phyloP scores from a whole-genome alignment of 2,888 invertebrate species.

The Drosophila borealis region DNA sequence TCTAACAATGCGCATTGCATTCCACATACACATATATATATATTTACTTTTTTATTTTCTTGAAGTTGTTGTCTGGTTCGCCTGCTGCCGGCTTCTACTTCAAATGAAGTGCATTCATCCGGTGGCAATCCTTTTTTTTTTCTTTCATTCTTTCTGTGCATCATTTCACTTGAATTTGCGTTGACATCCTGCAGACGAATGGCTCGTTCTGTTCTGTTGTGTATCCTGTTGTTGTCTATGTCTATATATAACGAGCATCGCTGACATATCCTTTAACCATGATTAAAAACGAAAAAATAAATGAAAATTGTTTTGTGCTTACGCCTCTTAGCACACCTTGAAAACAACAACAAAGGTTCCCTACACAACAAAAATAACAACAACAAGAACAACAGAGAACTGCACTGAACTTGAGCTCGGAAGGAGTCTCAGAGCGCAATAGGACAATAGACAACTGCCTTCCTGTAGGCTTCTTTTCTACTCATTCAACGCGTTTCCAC shows the following conservation, averaged over 20 bases:
- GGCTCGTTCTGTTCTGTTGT: constrained; percentile 4
- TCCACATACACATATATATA: constrained; percentile 17
- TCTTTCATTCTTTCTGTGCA: constrained; percentile 53
- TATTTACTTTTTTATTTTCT: constrained; percentile 1
- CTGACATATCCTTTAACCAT: constrained; percentile 80
- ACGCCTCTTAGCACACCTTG: constrained; percentile 81
- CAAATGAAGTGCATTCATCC: constrained; percentile 81
- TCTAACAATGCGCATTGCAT: constrained; percentile 69
- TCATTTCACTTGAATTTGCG: constrained; percentile 75
- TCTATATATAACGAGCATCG: constrained; percentile 56
- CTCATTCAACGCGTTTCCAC: constrained; percentile 24
- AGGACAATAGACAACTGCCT: constrained; percentile 49
- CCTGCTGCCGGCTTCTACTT: constrained; percentile 62
- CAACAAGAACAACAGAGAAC: constrained; percentile 12
- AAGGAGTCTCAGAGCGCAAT: constrained; percentile 41
- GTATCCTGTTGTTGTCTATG: constrained; percentile 35
- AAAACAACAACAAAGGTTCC: constrained; percentile 60
- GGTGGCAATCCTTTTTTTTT: constrained; percentile 74
- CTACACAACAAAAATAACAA: constrained; percentile 8
- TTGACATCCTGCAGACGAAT: constrained; percentile 68
- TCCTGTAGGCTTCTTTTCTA: constrained; percentile 32
- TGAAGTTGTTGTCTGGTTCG: constrained; percentile 31
- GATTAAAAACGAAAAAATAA: constrained; percentile 78
- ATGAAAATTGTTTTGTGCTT: constrained; percentile 81
- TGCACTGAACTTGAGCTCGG: constrained; percentile 59